Base-by-base conservation (phyloP, 1,140 invertebrate genomes). In the Drosophila orena region DNA sequence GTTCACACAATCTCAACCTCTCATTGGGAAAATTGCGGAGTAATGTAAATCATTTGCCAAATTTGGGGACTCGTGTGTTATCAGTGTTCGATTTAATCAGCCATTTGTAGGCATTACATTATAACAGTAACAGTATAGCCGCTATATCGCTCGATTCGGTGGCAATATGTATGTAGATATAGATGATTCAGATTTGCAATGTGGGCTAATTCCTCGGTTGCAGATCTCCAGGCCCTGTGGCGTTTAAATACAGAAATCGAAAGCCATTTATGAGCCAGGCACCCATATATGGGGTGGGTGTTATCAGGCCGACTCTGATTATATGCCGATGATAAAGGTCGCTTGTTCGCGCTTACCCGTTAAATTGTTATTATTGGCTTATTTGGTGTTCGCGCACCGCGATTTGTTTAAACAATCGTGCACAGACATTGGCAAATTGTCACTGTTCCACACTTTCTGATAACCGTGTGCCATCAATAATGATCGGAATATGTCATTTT, bases 321-420 rank as follows among this genome's bases (percentile, higher is more conserved):
- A 79, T 71, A 78, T 78, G 65, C 43, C 34, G 11, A 70, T 88
- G 81, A 86, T 86, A 86, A 81, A 65, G 68, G 34, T 60, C 46
- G 56, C 38, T 52, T 68, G 24, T 37, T 61, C 42, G 34, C 56
- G 60, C 55, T 72, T 86, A 65, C 57, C 27, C 75, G 70, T 79
- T 88, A 68, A 86, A 83, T 79, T 64, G 74, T 71, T 88, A 83
- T 86, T 88, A 88, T 88, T 88, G 84, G 75, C 65, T 81, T 79
- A 89, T 69, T 86, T 78, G 57, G 71, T 59, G 40, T 78, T 78
- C 75, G 42, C 10, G 43, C 35, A n/a, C 47, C 57, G 72, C 44
- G 75, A 79, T 83, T 79, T 79, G 61, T 65, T 75, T 86, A 75
- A 68, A 44, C 57, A 75, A 70, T 30, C 30, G 38, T 37, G 34